A percentile compares a stretch with the other conserved stretches of the same genome.
phyloP scores from a whole-genome alignment of 2,888 invertebrate genomes.

The Koerneria pararmatus region DNA sequence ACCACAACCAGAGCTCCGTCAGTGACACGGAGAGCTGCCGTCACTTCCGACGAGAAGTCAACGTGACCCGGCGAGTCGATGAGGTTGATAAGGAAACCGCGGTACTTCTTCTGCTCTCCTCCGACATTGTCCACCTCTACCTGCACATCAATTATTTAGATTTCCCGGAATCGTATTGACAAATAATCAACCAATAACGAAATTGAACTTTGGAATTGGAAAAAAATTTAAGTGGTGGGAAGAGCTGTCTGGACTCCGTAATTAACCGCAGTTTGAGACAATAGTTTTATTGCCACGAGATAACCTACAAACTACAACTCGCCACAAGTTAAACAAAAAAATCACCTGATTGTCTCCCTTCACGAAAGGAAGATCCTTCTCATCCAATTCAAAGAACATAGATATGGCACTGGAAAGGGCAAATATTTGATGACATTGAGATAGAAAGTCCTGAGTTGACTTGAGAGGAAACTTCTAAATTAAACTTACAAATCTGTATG shows the following conservation, averaged over 20 bases:
- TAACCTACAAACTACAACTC: too few relatives aligned
- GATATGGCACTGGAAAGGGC: conserved; percentile 80
- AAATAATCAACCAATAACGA: neutral
- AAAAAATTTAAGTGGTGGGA: too few relatives aligned
- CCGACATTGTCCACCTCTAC: conserved; percentile 39
- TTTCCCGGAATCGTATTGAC: neutral
- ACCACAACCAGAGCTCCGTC: conserved; percentile 99
- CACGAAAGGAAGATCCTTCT: conserved; percentile 90
- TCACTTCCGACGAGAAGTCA: conserved; percentile 92
- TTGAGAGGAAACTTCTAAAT: too few relatives aligned
- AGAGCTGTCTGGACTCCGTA: too few relatives aligned
- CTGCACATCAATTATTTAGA: conserved; percentile 1
- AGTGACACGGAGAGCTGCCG: conserved; percentile 97
- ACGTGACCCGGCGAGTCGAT: conserved; percentile 99
- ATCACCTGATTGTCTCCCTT: conserved; percentile 63
- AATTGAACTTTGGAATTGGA: too few relatives aligned
- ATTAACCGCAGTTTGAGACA: too few relatives aligned
- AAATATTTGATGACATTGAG: neutral
- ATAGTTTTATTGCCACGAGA: too few relatives aligned
- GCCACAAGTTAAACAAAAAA: too few relatives aligned
- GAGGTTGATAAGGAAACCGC: conserved; percentile 97
- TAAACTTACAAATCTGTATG: conserved; percentile 10
- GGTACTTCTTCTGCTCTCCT: conserved; percentile 74
- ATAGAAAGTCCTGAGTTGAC: neutral
- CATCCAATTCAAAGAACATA: conserved; percentile 94